Evolutionary conservation across 2,888 invertebrate species (phyloP), one percentile per base, ranked within the genome.

Genomic region (Pandemis cinnamomeana): DNA sequence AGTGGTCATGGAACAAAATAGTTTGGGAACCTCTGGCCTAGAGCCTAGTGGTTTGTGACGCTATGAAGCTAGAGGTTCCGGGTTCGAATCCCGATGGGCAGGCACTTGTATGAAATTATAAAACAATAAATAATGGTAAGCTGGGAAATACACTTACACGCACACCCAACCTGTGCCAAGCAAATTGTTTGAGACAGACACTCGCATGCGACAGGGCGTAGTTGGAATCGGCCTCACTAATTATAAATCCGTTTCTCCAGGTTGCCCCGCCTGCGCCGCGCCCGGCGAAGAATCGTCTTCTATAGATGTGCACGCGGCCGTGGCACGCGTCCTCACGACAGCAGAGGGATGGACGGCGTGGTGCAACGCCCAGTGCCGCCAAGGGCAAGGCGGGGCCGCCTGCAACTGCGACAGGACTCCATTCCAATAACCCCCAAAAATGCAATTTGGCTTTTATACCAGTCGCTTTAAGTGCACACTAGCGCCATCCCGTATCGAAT

Each of bases 331-430:
- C 7, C 84, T 93, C 36, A 79, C 81, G 77, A 91, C 91, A 0
- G 79, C 82, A 0, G 89, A 90, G 0, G 95, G 96, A 71, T 96
- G 96, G 96, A 87, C 95, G 20, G 91, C 94, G 71, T 95, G 96
- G 95, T 97, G 97, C 88, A 92, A 94, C 81, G 86, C 93, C 7
- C 95, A 96, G 81, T 97, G 97, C 86, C 89, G 94, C 53, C 95
- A 95, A 81, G 96, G 96, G 2, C 95, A 96, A 78, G 97, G 97
- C 72, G 97, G 97, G n/a, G 95, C 95, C 42, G 96, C 96, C 77
- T 97, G 97, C 92, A 96, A 96, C 88, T 97, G 97, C 88, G 96
- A 97, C 89, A 91, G 96, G 71, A 91, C 95, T 64, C 96, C 97
- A 2, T 95, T 96, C 78, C 85, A 89, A 77, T 89, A 87, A 81